phyloP scores from a whole-genome alignment of 2,113 vertebrate species.

The Rafetus swinhoei region DNA sequence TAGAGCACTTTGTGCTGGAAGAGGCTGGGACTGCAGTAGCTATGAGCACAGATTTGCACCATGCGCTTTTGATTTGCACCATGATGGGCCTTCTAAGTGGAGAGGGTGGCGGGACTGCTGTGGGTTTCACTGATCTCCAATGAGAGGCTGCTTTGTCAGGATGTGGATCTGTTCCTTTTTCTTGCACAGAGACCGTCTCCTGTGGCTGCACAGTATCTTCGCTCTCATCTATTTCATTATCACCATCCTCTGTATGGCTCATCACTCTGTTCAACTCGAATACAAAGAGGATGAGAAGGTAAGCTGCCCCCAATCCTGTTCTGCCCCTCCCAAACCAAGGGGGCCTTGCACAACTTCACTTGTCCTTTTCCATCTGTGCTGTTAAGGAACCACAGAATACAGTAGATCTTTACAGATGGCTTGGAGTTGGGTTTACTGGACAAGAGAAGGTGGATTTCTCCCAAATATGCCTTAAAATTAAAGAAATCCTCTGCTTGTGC shows the following conservation, averaged over 20 bases:
- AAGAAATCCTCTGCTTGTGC: neutral
- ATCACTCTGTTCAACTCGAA: conserved; percentile 89
- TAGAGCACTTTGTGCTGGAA: neutral
- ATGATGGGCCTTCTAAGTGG: neutral
- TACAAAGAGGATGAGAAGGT: conserved; percentile 92
- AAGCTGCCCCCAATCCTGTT: conserved; percentile 21
- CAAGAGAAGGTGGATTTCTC: neutral
- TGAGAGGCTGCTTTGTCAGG: rapidly evolving
- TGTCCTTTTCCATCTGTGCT: neutral
- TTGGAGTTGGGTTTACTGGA: neutral
- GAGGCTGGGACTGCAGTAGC: neutral
- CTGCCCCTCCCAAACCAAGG: neutral
- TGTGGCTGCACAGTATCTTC: conserved; percentile 94
- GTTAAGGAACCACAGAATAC: neutral
- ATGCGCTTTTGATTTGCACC: neutral
- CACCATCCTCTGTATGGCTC: conserved; percentile 90
- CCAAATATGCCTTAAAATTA: neutral
- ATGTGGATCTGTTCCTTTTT: neutral
- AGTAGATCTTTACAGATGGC: neutral
- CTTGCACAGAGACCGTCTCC: conserved; percentile 84
- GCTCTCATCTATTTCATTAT: conserved; percentile 93
- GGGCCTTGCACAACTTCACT: neutral
- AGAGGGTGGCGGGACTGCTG: neutral
- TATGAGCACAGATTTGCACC: neutral
- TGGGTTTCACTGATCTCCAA: rapidly evolving